Evolutionary conservation across 2,797 vertebrate genomes (phyloP), one percentile per base, ranked within the genome.

Genomic region (Propithecus perrieri): DNA sequence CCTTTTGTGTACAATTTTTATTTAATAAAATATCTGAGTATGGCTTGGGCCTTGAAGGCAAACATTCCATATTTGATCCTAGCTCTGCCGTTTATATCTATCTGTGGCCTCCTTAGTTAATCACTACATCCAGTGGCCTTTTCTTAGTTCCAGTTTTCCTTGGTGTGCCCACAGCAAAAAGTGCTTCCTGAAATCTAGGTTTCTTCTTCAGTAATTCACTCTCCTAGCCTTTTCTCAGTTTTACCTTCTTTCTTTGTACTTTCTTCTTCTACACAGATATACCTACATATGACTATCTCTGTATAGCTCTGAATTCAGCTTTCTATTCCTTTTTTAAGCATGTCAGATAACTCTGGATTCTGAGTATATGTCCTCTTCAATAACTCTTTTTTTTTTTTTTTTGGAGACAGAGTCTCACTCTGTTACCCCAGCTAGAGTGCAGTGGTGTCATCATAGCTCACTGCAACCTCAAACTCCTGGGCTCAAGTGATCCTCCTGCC

Each of bases 1-100:
- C 7, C n/a, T 92, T 90, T 94, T 74, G 59, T 89, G 2, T 87
- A n/a, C 90, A 81, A 78, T 38, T 59, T 90, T 53, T 93, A 50
- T 92, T 74, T 93, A 78, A 78, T 76, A 35, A 89, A 72, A 35
- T 43, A 11, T 67, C 46, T 67, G 14, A 88, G 18, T 71, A 35
- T 85, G 61, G 33, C 24, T 81, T 81, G 61, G 28, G 30, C 61
- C 48, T 76, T 61, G 38, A 87, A 74, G 43, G 14, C 38, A 89
- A 46, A 26, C 17, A n/a, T 91, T 59, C 38, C 28, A 22, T 41
- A 61, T 91, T 93, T 91, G 71, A 59, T 53, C 33, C 38, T 72
- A 67, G 5, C 41, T 91, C 22, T 94, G 57, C 38, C 22, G 7
- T 92, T 79, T 92, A 13, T 88, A 38, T 85, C 53, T 83, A 4